phyloP scores from a whole-genome alignment of 2,888 invertebrate genomes.

The Gari tellinella region DNA sequence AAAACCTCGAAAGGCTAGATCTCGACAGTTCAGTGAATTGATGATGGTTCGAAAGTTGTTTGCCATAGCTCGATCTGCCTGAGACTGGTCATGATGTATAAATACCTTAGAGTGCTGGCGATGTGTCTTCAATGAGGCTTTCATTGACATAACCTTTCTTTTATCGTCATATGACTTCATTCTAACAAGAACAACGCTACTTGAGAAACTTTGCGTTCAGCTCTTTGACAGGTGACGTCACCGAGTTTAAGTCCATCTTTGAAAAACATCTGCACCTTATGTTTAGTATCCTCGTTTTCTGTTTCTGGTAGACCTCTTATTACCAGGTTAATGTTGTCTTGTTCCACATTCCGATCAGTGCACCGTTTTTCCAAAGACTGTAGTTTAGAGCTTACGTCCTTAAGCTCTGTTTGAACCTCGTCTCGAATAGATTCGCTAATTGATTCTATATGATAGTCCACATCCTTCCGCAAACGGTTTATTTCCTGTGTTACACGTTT shows the following conservation, averaged over 20 bases:
- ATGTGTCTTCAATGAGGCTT: neutral
- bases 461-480: too few species aligned
- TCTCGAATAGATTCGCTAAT: too few species aligned
- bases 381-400: too few species aligned
- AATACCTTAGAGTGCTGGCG: neutral
- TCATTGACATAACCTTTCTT: neutral
- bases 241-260: constrained; percentile 1
- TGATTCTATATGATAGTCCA: too few species aligned
- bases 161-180: neutral
- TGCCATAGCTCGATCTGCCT: neutral
- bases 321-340: constrained; percentile 4
- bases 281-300: neutral
- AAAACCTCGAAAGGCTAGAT: neutral
- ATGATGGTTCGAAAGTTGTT: constrained; percentile 6
- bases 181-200: neutral
- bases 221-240: neutral
- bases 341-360: too few species aligned
- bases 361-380: too few species aligned
- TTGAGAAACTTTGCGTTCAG: neutral
- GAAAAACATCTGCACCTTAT: neutral
- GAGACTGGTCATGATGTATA: neutral
- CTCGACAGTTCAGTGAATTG: neutral
- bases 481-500: too few species aligned
- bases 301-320: constrained; percentile 1
- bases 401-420: too few species aligned